phyloP scores from a whole-genome alignment of 2,888 invertebrate genomes.

The Smittia sp. region DNA sequence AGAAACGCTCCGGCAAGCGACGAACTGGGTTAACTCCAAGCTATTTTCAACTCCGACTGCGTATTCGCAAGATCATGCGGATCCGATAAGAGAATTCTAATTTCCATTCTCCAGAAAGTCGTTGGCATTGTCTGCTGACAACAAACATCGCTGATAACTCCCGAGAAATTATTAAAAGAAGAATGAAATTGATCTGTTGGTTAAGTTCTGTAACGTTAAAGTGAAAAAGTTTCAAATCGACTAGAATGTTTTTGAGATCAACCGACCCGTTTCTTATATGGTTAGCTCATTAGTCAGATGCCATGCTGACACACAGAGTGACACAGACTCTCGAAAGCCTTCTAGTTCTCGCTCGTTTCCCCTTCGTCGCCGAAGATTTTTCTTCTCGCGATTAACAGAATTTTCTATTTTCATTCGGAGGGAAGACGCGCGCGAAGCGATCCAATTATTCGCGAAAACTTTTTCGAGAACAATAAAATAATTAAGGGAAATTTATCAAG shows the following conservation, averaged over 20 bases:
- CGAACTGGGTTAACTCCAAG: background rate
- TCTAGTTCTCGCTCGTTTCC: no score
- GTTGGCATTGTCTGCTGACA: background rate
- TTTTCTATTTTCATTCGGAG: constrained; percentile 7
- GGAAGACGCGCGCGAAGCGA: background rate
- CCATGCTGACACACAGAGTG: no score
- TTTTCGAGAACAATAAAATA: constrained; percentile 21
- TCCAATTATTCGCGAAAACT: constrained; percentile 15
- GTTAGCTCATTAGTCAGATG: no score
- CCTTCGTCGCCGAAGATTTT: background rate
- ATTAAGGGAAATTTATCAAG: constrained; percentile 19
- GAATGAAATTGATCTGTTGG: no score
- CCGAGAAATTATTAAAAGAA: no score
- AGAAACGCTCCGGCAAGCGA: background rate
- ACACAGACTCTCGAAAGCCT: no score
- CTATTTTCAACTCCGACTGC: background rate
- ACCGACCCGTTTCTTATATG: no score
- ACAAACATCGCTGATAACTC: background rate
- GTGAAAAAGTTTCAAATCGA: no score
- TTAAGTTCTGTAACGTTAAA: no score
- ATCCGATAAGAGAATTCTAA: background rate
- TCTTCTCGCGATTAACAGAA: background rate
- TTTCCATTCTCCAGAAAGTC: background rate
- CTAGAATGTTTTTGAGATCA: no score
- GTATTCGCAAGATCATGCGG: background rate